phyloP scores from a whole-genome alignment of 2,888 invertebrate genomes.

The Synanthedon vespiformis region DNA sequence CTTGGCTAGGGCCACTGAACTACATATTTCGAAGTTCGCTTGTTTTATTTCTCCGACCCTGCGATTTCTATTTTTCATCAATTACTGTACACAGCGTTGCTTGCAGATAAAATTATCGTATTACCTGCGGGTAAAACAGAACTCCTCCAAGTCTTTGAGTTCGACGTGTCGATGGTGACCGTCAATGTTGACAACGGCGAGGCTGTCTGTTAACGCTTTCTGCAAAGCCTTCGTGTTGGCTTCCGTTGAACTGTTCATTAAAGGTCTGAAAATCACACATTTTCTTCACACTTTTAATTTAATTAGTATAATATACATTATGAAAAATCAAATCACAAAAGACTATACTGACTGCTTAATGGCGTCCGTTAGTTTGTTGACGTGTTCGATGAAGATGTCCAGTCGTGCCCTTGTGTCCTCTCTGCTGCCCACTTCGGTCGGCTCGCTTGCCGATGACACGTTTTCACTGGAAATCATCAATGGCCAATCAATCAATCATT shows the following conservation, averaged over 20 bases:
- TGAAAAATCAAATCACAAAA: not conserved
- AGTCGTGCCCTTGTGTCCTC: not conserved
- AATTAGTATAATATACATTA: too few species aligned
- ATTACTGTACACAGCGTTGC: too few species aligned
- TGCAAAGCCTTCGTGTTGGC: conserved; percentile 29
- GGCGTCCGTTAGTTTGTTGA: not conserved
- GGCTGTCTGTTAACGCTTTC: conserved; percentile 22
- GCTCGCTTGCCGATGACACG: conserved; percentile 31
- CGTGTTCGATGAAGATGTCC: not conserved
- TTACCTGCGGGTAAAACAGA: conserved; percentile 22
- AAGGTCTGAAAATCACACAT: too few species aligned
- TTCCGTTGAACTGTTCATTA: not conserved
- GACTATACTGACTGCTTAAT: not conserved
- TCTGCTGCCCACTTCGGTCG: conserved; percentile 8
- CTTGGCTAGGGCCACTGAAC: too few species aligned
- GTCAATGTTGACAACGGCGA: conserved; percentile 24
- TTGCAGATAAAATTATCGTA: too few species aligned
- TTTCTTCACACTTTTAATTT: too few species aligned
- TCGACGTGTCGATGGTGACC: conserved; percentile 16
- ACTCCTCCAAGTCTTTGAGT: conserved; percentile 14
- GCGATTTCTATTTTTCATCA: too few species aligned
- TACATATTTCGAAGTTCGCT: too few species aligned
- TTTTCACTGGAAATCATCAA: conserved; percentile 31
- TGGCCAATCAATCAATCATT: too few species aligned
- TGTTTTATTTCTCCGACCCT: too few species aligned